A percentile compares a stretch with the other conserved stretches of the same genome.
These are phyloP conservation scores for Pachyramphus minor DNA, from an alignment of 2,113 vertebrate species.

Conservation along the genomic window DNA sequence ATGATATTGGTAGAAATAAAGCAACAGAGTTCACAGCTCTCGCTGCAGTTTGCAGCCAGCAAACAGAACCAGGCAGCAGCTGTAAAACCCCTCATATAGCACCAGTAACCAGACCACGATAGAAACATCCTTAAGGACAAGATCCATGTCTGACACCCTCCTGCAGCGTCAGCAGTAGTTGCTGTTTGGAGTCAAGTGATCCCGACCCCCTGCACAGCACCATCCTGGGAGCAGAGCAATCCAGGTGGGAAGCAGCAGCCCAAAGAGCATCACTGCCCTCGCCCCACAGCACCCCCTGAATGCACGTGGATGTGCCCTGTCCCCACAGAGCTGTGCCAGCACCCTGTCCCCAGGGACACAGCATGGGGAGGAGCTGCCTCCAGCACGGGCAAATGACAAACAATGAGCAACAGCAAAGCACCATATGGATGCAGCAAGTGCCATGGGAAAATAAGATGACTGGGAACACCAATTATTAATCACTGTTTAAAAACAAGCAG, in stretches of 20 bases:
- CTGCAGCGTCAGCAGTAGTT: background rate
- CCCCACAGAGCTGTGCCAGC: background rate
- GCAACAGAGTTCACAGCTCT: background rate
- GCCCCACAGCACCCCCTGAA: accelerated
- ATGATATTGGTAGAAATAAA: background rate
- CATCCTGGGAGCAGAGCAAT: background rate
- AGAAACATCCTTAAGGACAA: background rate
- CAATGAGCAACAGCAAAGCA: background rate
- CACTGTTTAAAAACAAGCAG: background rate
- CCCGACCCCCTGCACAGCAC: accelerated
- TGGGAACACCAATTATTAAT: background rate
- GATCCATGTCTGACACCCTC: accelerated
- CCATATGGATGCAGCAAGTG: background rate
- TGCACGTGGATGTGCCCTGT: accelerated
- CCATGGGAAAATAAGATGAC: background rate
- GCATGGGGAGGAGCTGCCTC: background rate
- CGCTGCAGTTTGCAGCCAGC: background rate
- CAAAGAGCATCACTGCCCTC: accelerated
- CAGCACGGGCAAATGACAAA: background rate
- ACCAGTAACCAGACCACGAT: background rate
- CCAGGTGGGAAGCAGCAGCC: background rate
- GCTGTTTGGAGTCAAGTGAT: background rate
- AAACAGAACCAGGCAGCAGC: background rate
- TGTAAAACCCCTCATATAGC: background rate
- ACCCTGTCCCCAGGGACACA: accelerated